Conservation (phyloP, 2,888 invertebrate genomes). For the Gymnosoma rotundatum region DNA sequence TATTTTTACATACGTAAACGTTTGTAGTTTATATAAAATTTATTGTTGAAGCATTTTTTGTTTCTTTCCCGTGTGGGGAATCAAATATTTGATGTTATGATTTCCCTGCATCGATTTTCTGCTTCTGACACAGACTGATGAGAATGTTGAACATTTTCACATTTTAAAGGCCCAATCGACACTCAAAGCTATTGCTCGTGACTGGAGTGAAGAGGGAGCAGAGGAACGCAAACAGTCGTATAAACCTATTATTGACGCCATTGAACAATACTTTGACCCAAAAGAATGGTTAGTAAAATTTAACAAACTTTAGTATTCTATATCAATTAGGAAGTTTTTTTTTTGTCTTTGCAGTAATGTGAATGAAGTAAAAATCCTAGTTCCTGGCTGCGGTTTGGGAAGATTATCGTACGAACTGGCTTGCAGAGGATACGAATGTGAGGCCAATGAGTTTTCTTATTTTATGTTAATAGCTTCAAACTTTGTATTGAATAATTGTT, state of each 20-base stretch:
- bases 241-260: slow-evolving; percentile 92
- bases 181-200: slow-evolving; percentile 97
- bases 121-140: slow-evolving; percentile 72
- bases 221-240: slow-evolving; percentile 94
- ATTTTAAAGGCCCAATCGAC: slow-evolving; percentile 92
- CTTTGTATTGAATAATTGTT: slow-evolving; percentile 93
- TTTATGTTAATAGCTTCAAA: slow-evolving; percentile 99
- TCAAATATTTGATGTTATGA: slow-evolving; percentile 50
- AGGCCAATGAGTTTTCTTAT: slow-evolving; percentile 98
- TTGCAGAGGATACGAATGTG: slow-evolving; percentile 92
- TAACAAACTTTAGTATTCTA: neutral
- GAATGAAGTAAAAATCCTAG: slow-evolving; percentile 87
- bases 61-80: slow-evolving; percentile 62
- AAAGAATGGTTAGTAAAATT: slow-evolving; percentile 84
- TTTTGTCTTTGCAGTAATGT: slow-evolving; percentile 74
- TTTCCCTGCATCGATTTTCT: slow-evolving; percentile 57
- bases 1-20: slow-evolving; percentile 13
- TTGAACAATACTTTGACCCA: slow-evolving; percentile 88
- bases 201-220: slow-evolving; percentile 95
- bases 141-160: slow-evolving; percentile 80
- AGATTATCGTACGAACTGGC: slow-evolving; percentile 97
- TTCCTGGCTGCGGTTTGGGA: slow-evolving; percentile 98
- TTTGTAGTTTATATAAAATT: slow-evolving; percentile 51
- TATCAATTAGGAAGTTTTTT: neutral
- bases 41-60: slow-evolving; percentile 67